Percentiles rank a stretch among this genome's conserved stretches.
Evolutionary conservation across 2,888 invertebrate genomes (phyloP).

Genomic region (Microdon myrmicae): DNA sequence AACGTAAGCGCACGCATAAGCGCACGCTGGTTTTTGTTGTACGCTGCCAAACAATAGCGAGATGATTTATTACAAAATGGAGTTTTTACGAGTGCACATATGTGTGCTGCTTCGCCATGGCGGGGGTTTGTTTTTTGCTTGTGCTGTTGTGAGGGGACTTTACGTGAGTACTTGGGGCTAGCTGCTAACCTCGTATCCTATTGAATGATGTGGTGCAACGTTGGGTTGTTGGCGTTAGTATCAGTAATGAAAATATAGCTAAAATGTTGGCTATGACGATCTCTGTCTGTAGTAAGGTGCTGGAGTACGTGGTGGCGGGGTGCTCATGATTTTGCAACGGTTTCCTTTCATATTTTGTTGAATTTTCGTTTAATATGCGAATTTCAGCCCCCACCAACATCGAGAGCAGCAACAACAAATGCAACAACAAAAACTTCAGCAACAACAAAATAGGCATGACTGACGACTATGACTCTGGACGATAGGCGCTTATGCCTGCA

Average conservation of each 20-base stretch:
- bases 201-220: too few relatives aligned
- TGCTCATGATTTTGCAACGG: constrained; percentile 12
- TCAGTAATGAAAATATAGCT: too few relatives aligned
- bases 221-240: too few relatives aligned
- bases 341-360: constrained; percentile 39
- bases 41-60: constrained; percentile 44
- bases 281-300: constrained; percentile 1
- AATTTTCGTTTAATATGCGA: constrained; percentile 51
- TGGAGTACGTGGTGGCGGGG: not conserved
- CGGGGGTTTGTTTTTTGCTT: constrained; percentile 5
- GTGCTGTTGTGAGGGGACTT: too few relatives aligned
- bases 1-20: not conserved
- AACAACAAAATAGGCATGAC: constrained; percentile 1
- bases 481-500: constrained; percentile 40
- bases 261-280: not conserved
- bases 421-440: constrained; percentile 15
- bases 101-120: constrained; percentile 13
- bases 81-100: constrained; percentile 49
- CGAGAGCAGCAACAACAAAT: constrained; percentile 7
- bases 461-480: constrained; percentile 20
- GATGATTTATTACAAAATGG: constrained; percentile 52
- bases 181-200: constrained; percentile 25
- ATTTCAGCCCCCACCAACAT: constrained; percentile 16
- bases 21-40: not conserved
- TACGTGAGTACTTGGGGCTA: constrained; percentile 22